These are phyloP conservation scores for Heliothis virescens DNA, from an alignment of 1,140 invertebrate genomes.

Conservation along the genomic window DNA sequence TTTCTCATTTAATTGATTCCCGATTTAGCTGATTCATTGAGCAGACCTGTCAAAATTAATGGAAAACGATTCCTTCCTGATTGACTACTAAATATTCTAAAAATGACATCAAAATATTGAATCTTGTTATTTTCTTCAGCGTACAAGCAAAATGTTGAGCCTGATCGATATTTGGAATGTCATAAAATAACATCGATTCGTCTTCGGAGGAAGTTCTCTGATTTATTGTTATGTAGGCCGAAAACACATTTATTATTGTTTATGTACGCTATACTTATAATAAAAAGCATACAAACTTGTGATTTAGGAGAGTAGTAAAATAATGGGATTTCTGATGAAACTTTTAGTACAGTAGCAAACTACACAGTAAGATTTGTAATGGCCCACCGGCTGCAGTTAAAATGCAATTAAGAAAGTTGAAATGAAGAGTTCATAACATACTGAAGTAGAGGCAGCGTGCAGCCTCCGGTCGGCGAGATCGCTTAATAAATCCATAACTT, in stretches of 20 bases:
- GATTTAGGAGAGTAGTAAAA: too few relatives aligned
- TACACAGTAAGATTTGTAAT: background rate
- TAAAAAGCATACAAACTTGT: too few relatives aligned
- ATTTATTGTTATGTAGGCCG: constrained; percentile 27
- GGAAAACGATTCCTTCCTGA: background rate
- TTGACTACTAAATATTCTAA: background rate
- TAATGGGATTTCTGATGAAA: too few relatives aligned
- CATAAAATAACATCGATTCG: constrained; percentile 14
- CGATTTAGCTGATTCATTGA: constrained; percentile 19
- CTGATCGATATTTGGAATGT: background rate
- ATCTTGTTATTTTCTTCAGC: constrained; percentile 1
- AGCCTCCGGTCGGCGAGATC: background rate
- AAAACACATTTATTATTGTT: constrained; percentile 3
- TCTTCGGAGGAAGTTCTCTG: constrained; percentile 4
- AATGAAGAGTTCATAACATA: background rate
- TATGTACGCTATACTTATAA: background rate
- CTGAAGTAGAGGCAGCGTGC: background rate
- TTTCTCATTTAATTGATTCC: constrained; percentile 4
- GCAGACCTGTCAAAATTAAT: constrained; percentile 24
- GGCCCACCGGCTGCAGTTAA: background rate
- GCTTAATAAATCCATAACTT: constrained; percentile 53
- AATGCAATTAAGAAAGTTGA: background rate
- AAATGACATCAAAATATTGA: constrained; percentile 16
- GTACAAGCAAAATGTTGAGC: background rate
- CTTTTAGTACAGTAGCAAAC: background rate